phyloP scores from a whole-genome alignment of 2,113 vertebrate genomes.

The Circaetus cinerascens region DNA sequence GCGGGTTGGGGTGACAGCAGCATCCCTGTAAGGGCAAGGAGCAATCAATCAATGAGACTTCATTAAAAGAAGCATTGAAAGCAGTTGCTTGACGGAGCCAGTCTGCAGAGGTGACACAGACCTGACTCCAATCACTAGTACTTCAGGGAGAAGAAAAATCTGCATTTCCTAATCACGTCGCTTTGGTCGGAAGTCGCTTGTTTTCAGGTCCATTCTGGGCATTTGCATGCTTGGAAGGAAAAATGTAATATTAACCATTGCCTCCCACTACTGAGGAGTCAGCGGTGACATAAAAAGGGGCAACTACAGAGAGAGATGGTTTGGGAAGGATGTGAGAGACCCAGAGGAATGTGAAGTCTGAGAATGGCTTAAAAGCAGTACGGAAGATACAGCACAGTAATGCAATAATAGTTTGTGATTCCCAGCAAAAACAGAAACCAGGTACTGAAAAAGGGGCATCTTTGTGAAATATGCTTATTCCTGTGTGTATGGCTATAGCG shows the following conservation, averaged over 20 bases:
- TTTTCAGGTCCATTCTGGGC: background rate
- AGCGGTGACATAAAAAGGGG: background rate
- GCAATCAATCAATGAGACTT: background rate
- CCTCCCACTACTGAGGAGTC: background rate
- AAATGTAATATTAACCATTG: background rate
- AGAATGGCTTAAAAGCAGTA: background rate
- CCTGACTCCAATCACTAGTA: background rate
- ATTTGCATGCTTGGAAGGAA: background rate
- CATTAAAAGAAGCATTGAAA: background rate
- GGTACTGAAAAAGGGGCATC: background rate
- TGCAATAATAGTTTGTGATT: background rate
- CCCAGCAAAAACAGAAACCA: background rate
- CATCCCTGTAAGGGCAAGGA: background rate
- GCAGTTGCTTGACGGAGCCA: background rate
- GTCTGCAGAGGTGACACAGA: background rate
- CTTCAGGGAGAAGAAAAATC: background rate
- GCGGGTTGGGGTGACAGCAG: background rate
- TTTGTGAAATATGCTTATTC: background rate
- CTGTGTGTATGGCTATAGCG: accelerated
- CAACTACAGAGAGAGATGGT: background rate
- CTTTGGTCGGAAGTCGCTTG: background rate
- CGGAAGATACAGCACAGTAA: background rate
- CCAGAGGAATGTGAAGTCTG: background rate
- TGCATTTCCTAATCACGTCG: background rate
- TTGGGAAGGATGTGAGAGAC: background rate